Base-by-base conservation (phyloP, 2,797 vertebrate species). In the Discoglossus pictus region DNA sequence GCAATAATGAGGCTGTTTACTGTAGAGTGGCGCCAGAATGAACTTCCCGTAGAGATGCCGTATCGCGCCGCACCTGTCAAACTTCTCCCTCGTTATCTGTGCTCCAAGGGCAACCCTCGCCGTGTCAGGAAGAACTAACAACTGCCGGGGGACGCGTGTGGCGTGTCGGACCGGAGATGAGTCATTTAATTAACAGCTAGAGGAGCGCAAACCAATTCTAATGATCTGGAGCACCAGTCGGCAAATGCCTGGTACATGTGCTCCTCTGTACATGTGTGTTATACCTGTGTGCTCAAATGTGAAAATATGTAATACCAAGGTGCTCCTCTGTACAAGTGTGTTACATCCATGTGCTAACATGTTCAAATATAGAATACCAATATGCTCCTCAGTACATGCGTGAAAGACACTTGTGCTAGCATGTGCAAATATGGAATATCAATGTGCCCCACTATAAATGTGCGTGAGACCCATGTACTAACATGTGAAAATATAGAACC, bases 1-100 rank as follows among this genome's bases (percentile, higher is more conserved):
- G 79, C 85, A 84, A 93, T 95, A 96, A 97, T 93, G 93, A 95
- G 94, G 92, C 92, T 96, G 94, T 97, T 99, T 98, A 96, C 94
- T 73, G 83, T 80, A 65, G 81, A 83, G 84, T 90, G 91, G 89
- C 88, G 83, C 86, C 84, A 82, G 79, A 83, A 75, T 80, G 85
- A 83, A 83, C 80, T 80, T 81, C 80, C 79, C 81, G 74, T 79
- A 86, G 87, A 84, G 84, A 85, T 76, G 80, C 86, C 88, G 89
- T 90, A 92, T 95, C 93, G 90, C 75, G 76, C 85, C 91, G 88
- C 91, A 95, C 95, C 95, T 99, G 94, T 96, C 95, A 97, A 89
- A 82, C 86, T 15, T 79, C 80, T 84, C 86, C 84, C 92, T 93
- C 90, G 92, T 94, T 94, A 96, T 93, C 92, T 92, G 85, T 81